phyloP scores from a whole-genome alignment of 1,140 invertebrate species.

The Drosophila jambulina region DNA sequence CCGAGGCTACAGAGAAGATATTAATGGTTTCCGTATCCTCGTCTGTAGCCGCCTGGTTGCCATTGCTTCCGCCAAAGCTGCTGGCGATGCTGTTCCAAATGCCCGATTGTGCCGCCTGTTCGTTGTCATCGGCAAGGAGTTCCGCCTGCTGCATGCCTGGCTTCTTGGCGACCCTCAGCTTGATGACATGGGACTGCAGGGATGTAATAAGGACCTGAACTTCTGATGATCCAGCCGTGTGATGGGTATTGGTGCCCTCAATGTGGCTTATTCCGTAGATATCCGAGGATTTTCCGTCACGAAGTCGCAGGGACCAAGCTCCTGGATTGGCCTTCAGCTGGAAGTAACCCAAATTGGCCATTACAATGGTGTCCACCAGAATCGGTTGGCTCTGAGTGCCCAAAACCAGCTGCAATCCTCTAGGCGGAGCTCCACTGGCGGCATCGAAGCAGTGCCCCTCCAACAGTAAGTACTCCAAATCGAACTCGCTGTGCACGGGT shows the following conservation, averaged over 20 bases:
- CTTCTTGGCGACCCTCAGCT: conserved; percentile 95
- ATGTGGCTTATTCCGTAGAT: conserved; percentile 94
- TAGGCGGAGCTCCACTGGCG: conserved; percentile 95
- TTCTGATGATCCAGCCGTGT: conserved; percentile 67
- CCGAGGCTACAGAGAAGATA: conserved; percentile 99
- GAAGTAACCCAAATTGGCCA: conserved; percentile 99
- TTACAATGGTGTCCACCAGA: conserved; percentile 98
- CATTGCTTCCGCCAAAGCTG: conserved; percentile 88
- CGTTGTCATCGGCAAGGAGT: conserved; percentile 92
- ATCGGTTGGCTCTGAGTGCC: conserved; percentile 92
- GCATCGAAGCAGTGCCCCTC: conserved; percentile 99
- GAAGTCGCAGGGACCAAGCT: conserved; percentile 94
- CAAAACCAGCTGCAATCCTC: conserved; percentile 98
- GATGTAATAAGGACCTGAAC: conserved; percentile 95
- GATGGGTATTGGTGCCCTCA: conserved; percentile 86
- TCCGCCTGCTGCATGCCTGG: conserved; percentile 94
- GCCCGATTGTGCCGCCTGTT: conserved; percentile 88
- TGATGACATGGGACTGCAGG: conserved; percentile 95
- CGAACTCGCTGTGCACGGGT: conserved; percentile 92
- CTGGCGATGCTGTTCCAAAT: conserved; percentile 98
- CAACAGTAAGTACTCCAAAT: conserved; percentile 95
- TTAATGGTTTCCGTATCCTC: conserved; percentile 95
- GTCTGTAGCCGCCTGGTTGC: conserved; percentile 86
- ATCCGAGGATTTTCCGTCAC: conserved; percentile 96
- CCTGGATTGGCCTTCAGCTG: conserved; percentile 99